phyloP scores from a whole-genome alignment of 2,888 invertebrate genomes.

The Trypoxylon attenuatum region DNA sequence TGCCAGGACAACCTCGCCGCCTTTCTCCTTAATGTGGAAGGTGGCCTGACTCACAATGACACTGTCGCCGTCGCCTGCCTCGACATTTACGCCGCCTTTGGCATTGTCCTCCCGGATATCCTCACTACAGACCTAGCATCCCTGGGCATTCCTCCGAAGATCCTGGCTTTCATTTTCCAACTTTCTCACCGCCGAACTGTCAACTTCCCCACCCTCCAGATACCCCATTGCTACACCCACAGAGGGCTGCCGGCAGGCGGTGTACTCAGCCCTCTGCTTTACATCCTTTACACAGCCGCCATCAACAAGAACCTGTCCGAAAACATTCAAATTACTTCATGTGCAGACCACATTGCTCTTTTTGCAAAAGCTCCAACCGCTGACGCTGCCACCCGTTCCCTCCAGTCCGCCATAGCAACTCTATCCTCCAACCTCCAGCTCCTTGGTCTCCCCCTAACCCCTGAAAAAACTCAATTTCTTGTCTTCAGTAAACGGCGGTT shows the following conservation, averaged over 20 bases:
- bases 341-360: slow-evolving; percentile 7
- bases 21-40: neutral
- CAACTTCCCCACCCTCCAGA: neutral
- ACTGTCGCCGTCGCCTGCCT: neutral
- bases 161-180: neutral
- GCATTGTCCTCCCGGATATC: neutral
- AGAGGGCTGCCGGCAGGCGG: neutral
- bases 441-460: neutral
- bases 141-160: neutral
- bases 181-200: neutral
- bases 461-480: neutral
- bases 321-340: neutral
- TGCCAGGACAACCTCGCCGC: neutral
- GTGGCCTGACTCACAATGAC: neutral
- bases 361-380: too few species aligned
- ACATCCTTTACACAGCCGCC: neutral
- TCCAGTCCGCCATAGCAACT: too few species aligned
- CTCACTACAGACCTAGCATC: neutral
- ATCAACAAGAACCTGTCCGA: neutral
- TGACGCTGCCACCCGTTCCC: too few species aligned
- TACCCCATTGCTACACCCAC: too few species aligned
- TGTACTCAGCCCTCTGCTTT: slow-evolving; percentile 1
- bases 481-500: neutral
- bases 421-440: neutral
- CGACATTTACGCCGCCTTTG: neutral